Evolutionary conservation across 2,797 vertebrate species (phyloP).

Genomic region (Adrianichthys oophorus): DNA sequence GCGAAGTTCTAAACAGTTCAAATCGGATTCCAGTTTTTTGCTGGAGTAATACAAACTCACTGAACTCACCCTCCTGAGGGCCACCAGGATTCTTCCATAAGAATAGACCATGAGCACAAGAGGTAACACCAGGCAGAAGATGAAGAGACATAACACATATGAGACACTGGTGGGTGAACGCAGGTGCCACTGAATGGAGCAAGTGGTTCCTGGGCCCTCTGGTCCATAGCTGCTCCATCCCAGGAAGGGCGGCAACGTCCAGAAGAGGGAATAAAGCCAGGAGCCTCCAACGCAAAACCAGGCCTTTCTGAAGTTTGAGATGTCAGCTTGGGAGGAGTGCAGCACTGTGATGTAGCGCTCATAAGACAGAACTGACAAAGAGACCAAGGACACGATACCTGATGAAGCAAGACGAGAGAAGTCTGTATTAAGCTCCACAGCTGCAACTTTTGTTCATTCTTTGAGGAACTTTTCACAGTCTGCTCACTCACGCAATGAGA

Average conservation of each 20-base stretch:
- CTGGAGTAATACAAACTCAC: constrained; percentile 54
- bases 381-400: constrained; percentile 83
- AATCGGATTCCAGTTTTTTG: not conserved
- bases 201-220: constrained; percentile 80
- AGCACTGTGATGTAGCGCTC: constrained; percentile 75
- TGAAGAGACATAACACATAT: constrained; percentile 81
- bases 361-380: constrained; percentile 79
- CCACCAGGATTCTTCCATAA: constrained; percentile 72
- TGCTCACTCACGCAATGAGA: not conserved
- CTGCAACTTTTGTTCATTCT: too few species aligned
- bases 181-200: constrained; percentile 81
- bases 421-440: not conserved
- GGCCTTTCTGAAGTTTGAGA: constrained; percentile 79
- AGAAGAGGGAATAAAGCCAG: constrained; percentile 80
- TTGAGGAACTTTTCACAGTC: not conserved
- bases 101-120: constrained; percentile 80
- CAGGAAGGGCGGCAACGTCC: constrained; percentile 76
- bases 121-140: constrained; percentile 82
- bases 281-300: constrained; percentile 75
- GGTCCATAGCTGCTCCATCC: constrained; percentile 84
- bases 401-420: not conserved
- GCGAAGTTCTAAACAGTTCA: too few species aligned
- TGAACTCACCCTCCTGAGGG: constrained; percentile 74
- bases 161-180: constrained; percentile 69
- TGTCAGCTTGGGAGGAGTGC: constrained; percentile 64